Evolutionary conservation across 2,888 invertebrate genomes (phyloP), one percentile per base, ranked within the genome.

Genomic region (Tachina lurida): DNA sequence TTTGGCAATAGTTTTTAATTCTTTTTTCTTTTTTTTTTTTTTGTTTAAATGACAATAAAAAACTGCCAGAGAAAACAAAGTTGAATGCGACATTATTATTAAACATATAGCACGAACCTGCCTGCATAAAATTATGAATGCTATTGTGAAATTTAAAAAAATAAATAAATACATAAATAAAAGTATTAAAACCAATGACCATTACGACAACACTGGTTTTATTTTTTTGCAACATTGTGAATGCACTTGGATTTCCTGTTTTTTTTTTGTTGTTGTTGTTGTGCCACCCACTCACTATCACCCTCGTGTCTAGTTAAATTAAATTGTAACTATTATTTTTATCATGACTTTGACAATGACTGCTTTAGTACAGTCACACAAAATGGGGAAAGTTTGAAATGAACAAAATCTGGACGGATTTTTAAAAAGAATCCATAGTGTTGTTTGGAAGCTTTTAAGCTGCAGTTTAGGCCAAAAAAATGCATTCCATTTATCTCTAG

Each of bases 261-360:
- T 67, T 41, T 19, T 9, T 67, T n/a, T n/a, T n/a, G n/a, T n/a
- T n/a, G n/a, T n/a, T n/a, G n/a, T n/a, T n/a, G n/a, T n/a, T 5
- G 31, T 43, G 12, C n/a, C 22, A 19, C 39, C 63, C 52, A 41
- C 31, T 2, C 13, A 15, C 54, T 12, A 10, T 8, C 12, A 12
- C 13, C n/a, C 13, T n/a, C 17, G 31, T 70, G 62, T 56, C 47
- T 70, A 43, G 58, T 49, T 12, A 62, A 67, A 80, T 62, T n/a
- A n/a, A 84, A 80, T 67, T 65, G 60, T 41, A 54, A 68, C 41
- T 22, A 79, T 75, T 71, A 65, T 76, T 75, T 73, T 80, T 77
- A 62, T 70, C 67, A 84, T 81, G 81, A 84, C 84, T 84, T 81
- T 84, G 84, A 81, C 84, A 84, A 60, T 81, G 81, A 73, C 73